phyloP scores from a whole-genome alignment of 2,797 vertebrate genomes.

The Acanthurus tractus region DNA sequence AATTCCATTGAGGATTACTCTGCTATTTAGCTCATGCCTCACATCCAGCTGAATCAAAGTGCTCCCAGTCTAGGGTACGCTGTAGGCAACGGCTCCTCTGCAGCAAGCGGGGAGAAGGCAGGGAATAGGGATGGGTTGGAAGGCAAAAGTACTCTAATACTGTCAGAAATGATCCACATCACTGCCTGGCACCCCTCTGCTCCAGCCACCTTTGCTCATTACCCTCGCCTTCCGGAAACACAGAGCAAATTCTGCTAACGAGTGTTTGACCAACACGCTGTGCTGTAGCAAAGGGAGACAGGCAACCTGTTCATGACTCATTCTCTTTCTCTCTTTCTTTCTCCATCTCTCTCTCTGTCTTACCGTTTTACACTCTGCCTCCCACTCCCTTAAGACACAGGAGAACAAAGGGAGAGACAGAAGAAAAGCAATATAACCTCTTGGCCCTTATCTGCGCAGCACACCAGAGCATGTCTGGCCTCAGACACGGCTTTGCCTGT shows the following conservation, averaged over 20 bases:
- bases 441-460: conserved; percentile 71
- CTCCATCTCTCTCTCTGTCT: background rate
- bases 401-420: conserved; percentile 75
- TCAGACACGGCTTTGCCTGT: conserved; percentile 70
- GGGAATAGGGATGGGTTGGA: conserved; percentile 48
- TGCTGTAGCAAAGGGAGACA: conserved; percentile 54
- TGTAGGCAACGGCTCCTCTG: conserved; percentile 62
- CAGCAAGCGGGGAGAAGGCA: conserved; percentile 48
- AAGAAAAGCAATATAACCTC: conserved; percentile 81
- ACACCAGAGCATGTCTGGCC: conserved; percentile 75
- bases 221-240: conserved; percentile 63
- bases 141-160: conserved; percentile 61
- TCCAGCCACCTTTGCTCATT: conserved; percentile 71
- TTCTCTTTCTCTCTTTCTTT: background rate
- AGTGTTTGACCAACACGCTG: conserved; percentile 76
- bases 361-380: conserved; percentile 15
- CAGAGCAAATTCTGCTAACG: conserved; percentile 70
- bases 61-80: conserved; percentile 62
- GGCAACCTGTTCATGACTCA: conserved; percentile 66
- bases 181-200: conserved; percentile 51
- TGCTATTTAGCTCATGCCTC: conserved; percentile 71
- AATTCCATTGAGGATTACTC: conserved; percentile 67
- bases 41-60: conserved; percentile 67
- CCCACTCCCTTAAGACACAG: conserved; percentile 63
- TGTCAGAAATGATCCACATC: conserved; percentile 76